phyloP scores from a whole-genome alignment of 2,113 vertebrate species.

The Toxostoma redivivum region DNA sequence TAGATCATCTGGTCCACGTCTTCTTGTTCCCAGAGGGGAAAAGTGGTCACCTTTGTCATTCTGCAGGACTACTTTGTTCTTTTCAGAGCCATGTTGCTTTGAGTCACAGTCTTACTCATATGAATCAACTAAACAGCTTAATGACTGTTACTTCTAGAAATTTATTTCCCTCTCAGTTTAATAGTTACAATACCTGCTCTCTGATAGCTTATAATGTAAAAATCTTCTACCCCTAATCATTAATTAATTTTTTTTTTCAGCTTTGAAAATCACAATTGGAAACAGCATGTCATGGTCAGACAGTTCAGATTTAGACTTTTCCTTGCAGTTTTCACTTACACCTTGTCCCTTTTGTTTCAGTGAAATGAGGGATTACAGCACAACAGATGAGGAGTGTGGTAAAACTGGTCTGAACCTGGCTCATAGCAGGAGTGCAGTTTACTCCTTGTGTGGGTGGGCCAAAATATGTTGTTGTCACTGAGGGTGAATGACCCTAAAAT shows the following conservation, averaged over 20 bases:
- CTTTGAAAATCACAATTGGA: constrained; percentile 45
- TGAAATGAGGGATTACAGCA: constrained; percentile 41
- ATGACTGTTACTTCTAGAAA: constrained; percentile 14
- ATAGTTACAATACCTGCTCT: constrained; percentile 27
- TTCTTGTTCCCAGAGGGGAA: neutral
- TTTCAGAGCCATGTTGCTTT: neutral
- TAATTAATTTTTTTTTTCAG: constrained; percentile 31
- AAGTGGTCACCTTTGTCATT: constrained; percentile 50
- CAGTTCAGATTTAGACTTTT: neutral
- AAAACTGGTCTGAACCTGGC: neutral
- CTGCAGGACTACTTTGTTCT: constrained; percentile 27
- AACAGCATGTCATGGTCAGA: constrained; percentile 22
- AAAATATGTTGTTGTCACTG: constrained; percentile 4
- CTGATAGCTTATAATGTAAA: neutral
- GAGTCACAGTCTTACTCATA: neutral
- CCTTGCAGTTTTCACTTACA: constrained; percentile 8
- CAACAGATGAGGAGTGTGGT: neutral
- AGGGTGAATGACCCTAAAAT: constrained; percentile 72
- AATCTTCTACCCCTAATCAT: constrained; percentile 29
- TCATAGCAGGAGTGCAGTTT: constrained; percentile 9
- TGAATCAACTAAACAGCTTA: constrained; percentile 25
- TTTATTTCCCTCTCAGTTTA: constrained; percentile 6
- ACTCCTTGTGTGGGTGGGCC: constrained; percentile 30
- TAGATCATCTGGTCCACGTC: neutral
- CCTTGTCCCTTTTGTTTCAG: neutral